Evolutionary conservation across 2,113 vertebrate genomes (phyloP).

Genomic region (Dicaeum eximium): DNA sequence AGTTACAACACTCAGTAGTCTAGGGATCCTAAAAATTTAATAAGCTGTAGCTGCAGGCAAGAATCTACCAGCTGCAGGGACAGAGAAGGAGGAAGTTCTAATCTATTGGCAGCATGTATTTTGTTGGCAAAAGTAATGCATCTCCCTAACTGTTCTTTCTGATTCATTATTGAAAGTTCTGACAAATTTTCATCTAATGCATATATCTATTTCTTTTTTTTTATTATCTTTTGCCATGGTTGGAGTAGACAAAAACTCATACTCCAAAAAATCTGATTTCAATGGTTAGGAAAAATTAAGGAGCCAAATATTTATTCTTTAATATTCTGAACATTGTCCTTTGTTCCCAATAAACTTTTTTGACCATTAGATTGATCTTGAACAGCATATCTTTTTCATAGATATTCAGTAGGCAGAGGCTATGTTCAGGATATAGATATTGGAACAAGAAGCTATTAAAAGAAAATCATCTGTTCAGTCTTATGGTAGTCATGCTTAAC

Average conservation of each 20-base stretch:
- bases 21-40: constrained; percentile 57
- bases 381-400: neutral
- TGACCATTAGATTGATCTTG: neutral
- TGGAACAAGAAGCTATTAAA: neutral
- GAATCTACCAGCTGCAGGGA: neutral
- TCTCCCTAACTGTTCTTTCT: neutral
- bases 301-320: neutral
- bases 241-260: neutral
- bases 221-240: neutral
- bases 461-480: neutral
- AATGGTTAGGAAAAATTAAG: neutral
- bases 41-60: neutral
- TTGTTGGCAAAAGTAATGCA: neutral
- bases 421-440: neutral
- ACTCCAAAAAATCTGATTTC: neutral
- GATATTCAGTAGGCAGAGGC: neutral
- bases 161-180: neutral
- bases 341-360: neutral
- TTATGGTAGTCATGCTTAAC: neutral
- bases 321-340: neutral
- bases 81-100: neutral
- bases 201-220: neutral
- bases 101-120: neutral
- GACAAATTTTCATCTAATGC: neutral
- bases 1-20: constrained; percentile 19